phyloP scores from a whole-genome alignment of 23 tunicate genomes.

The Corella eumyota region DNA sequence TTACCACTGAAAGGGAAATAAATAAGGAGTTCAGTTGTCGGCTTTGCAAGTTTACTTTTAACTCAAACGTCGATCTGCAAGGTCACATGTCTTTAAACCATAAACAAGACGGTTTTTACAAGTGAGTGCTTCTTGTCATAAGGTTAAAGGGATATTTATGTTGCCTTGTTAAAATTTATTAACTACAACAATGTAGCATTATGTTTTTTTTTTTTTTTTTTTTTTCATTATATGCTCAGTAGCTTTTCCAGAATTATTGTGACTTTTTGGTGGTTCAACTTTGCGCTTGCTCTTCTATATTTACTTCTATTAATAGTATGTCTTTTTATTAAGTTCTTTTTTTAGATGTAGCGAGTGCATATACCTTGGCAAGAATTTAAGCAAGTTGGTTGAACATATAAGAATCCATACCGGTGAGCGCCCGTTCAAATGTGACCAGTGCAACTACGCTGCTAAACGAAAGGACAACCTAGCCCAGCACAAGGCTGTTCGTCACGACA shows the following conservation, averaged over 20 bases:
- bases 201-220: no score
- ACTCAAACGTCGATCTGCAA: constrained; percentile 22
- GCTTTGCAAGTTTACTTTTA: constrained; percentile 31
- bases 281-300: no score
- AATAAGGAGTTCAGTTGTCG: constrained; percentile 45
- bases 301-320: no score
- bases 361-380: constrained; percentile 84
- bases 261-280: no score
- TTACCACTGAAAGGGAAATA: no score
- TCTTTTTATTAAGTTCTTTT: no score
- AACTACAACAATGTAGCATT: no score
- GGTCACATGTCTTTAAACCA: constrained; percentile 49
- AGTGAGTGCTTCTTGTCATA: constrained; percentile 29
- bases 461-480: constrained; percentile 92
- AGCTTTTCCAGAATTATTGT: no score
- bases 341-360: constrained; percentile 76
- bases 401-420: constrained; percentile 96
- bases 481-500: constrained; percentile 85
- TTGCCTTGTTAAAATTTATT: background rate
- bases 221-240: no score
- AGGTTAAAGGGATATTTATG: background rate
- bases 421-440: constrained; percentile 93
- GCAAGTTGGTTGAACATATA: constrained; percentile 93
- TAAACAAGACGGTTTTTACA: constrained; percentile 77
- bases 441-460: constrained; percentile 93